Conservation (phyloP, 1,140 invertebrate species). For the Hestina assimilis region DNA sequence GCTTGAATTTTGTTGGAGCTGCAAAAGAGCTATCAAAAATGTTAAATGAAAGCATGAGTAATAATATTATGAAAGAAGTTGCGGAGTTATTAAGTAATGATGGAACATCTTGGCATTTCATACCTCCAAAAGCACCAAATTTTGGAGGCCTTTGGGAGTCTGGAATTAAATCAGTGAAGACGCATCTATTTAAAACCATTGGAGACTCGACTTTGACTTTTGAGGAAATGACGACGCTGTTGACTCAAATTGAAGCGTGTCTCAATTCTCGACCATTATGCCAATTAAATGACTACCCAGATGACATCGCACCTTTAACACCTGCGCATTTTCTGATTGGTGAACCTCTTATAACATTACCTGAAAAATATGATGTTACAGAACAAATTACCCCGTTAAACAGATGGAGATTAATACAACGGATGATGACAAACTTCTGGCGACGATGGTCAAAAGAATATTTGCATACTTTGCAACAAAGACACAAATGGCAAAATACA, state of each 20-base stretch:
- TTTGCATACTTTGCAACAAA: conserved; percentile 12
- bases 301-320: not conserved
- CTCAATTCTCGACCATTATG: conserved; percentile 16
- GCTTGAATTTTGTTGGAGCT: not conserved
- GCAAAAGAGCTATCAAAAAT: not conserved
- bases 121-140: not conserved
- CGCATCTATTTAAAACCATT: conserved; percentile 1
- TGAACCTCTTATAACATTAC: conserved; percentile 1
- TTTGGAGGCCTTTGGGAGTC: conserved; percentile 23
- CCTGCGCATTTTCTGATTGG: conserved; percentile 16
- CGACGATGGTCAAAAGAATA: conserved; percentile 28
- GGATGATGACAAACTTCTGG: conserved; percentile 24
- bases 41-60: too few species aligned
- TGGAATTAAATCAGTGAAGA: conserved; percentile 1
- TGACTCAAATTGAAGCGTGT: conserved; percentile 12
- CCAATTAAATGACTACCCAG: too few species aligned
- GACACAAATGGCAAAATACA: conserved; percentile 21
- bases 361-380: conserved; percentile 2
- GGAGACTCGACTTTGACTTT: conserved; percentile 7
- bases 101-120: conserved; percentile 8
- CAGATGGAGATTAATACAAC: conserved; percentile 13
- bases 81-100: not conserved
- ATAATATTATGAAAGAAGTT: too few species aligned
- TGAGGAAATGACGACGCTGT: conserved; percentile 6
- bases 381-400: conserved; percentile 7